Percentiles rank a stretch among this genome's conserved stretches.
Evolutionary conservation across 2,113 vertebrate genomes (phyloP).

Genomic region (Callaeas wilsoni): DNA sequence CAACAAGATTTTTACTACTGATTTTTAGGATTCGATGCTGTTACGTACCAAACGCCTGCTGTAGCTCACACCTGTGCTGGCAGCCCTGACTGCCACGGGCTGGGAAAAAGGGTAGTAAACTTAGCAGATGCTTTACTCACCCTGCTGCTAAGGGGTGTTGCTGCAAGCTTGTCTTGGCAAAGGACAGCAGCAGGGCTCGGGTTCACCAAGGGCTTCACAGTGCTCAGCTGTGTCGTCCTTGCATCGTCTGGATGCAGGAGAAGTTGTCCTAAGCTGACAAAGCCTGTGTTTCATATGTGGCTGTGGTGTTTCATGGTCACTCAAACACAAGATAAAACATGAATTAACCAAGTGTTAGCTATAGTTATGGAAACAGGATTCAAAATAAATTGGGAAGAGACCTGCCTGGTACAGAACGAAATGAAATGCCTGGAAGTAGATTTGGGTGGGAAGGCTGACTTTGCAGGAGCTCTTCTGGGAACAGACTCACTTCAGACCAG

Average conservation of each 20-base stretch:
- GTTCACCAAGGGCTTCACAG: background rate
- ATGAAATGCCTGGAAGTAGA: background rate
- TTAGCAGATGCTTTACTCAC: background rate
- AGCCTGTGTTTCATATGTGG: background rate
- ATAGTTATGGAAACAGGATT: background rate
- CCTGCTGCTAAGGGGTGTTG: background rate
- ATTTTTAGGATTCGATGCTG: background rate
- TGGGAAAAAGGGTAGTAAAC: background rate
- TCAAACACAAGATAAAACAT: background rate
- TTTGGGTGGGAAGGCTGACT: background rate
- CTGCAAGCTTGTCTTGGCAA: background rate
- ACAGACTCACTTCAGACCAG: background rate
- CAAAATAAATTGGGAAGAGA: background rate
- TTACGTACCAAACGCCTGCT: background rate
- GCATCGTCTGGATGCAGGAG: background rate
- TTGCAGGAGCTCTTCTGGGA: background rate
- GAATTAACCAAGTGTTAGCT: background rate
- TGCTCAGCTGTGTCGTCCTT: background rate
- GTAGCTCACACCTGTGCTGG: background rate
- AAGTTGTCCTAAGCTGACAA: background rate
- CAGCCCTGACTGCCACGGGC: background rate
- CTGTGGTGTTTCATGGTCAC: background rate
- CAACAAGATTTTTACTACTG: background rate
- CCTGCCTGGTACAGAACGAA: background rate
- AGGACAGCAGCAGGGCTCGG: background rate